phyloP scores from a whole-genome alignment of 2,113 vertebrate genomes.

The Hyperoodon ampullatus region DNA sequence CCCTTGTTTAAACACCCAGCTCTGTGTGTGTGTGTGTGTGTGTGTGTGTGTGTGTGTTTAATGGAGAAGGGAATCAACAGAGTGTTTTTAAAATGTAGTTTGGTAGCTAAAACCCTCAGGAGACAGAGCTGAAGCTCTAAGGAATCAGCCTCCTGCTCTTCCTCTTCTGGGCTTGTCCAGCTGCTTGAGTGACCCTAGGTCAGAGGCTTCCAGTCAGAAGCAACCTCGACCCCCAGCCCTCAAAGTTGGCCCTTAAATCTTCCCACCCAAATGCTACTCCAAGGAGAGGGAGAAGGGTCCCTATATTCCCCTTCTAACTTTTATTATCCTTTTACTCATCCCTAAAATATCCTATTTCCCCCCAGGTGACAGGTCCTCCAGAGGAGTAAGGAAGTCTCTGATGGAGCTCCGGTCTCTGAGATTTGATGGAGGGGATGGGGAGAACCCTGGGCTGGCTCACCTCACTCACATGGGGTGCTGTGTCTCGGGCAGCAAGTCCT shows the following conservation, averaged over 20 bases:
- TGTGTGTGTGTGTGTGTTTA: background rate
- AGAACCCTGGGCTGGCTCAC: background rate
- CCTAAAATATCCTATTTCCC: background rate
- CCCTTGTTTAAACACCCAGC: background rate
- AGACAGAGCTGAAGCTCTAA: background rate
- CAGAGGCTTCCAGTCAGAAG: background rate
- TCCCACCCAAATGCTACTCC: background rate
- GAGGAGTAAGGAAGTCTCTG: background rate
- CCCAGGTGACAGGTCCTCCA: background rate
- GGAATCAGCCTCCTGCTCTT: background rate
- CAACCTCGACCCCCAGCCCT: background rate
- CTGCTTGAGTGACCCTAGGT: background rate
- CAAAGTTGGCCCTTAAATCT: background rate
- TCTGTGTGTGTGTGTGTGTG: background rate
- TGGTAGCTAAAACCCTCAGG: background rate
- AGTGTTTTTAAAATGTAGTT: constrained; percentile 26
- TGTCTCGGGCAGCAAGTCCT: background rate
- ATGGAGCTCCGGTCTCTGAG: background rate
- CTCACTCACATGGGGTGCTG: background rate
- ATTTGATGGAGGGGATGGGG: background rate
- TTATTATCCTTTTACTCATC: background rate
- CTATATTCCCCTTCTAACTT: background rate
- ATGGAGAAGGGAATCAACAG: background rate
- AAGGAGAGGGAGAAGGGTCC: background rate
- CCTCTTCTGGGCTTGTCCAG: background rate